A percentile compares a stretch with the other conserved stretches of the same genome.
phyloP scores from a whole-genome alignment of 1,140 invertebrate genomes.

The Aphidius gifuensis region DNA sequence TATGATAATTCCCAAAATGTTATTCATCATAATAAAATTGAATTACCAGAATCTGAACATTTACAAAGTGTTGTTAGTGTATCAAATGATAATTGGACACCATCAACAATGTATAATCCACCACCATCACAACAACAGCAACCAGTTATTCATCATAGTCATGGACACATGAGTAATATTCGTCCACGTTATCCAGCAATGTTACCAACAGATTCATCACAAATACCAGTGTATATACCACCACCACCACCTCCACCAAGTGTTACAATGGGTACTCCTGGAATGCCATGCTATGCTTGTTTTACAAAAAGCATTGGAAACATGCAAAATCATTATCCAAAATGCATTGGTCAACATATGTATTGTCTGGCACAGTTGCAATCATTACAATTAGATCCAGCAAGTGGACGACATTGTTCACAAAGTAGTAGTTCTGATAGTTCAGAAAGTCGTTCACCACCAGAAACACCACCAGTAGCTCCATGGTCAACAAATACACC shows the following conservation, averaged over 20 bases:
- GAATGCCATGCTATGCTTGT: conserved; percentile 46
- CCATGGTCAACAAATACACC: conserved; percentile 36
- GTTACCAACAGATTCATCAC: conserved; percentile 32
- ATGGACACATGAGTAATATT: no score
- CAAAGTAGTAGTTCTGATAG: conserved; percentile 63
- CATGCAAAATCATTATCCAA: conserved; percentile 48
- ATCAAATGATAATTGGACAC: conserved; percentile 37
- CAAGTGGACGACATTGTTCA: conserved; percentile 54
- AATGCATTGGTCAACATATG: conserved; percentile 46
- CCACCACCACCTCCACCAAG: conserved; percentile 39
- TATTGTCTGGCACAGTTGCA: conserved; percentile 53
- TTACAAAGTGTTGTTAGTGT: conserved; percentile 47
- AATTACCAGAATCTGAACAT: conserved; percentile 31
- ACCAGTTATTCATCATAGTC: no score
- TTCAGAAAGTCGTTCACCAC: conserved; percentile 58
- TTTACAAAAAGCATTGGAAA: conserved; percentile 38
- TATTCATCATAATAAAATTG: conserved; percentile 23
- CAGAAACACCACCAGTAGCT: conserved; percentile 60
- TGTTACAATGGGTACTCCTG: conserved; percentile 37
- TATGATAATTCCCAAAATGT: conserved; percentile 39
- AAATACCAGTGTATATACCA: conserved; percentile 42
- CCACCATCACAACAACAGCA: not conserved
- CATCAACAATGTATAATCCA: not conserved
- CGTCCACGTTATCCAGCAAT: conserved; percentile 23
- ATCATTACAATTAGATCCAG: conserved; percentile 51